Base-by-base conservation (phyloP, 2,797 vertebrate species). In the Lacerta viridis region DNA sequence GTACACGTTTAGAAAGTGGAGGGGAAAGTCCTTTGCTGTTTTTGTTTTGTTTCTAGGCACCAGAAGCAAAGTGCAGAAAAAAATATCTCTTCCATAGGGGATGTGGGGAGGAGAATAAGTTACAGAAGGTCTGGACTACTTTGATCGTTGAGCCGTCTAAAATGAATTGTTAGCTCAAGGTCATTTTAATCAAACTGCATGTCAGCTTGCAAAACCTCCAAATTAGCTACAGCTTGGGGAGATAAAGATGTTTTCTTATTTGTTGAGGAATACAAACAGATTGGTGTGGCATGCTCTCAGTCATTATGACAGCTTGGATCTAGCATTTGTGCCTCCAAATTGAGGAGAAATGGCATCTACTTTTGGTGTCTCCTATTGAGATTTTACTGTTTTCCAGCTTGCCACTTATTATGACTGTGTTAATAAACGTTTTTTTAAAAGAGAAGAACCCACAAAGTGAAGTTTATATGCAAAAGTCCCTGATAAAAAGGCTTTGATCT, bases 121-220 rank as follows among this genome's bases (percentile, higher is more conserved):
- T 90, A 76, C 72, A 90, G 88, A 94, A 96, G 95, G 89, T 94
- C 95, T 95, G 95, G 93, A 90, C 39, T 29, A 50, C 90, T 93
- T 93, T 95, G 93, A 95, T 95, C 93, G 80, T 74, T 1, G 75
- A 95, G 91, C 86, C 94, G 93, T 95, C 91, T 94, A 94, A 94
- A 94, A 96, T 91, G 95, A 95, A 95, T 92, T 88, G 79, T 85
- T 96, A 92, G 93, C 96, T 95, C 93, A 90, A 10, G 96, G 97
- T 97, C 95, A 96, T 97, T 96, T 97, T 96, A 97, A 97, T 97
- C 96, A 96, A 96, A 94, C 94, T 94, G 93, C 92, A 92, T 94
- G 96, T 96, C 96, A 96, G 95, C 95, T 96, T 95, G 94, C 95
- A 95, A 96, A 96, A 96, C 95, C 94, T 96, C 96, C 95, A 96